Conservation (phyloP, 2,797 vertebrate species). For the Falco novaeseelandiae region DNA sequence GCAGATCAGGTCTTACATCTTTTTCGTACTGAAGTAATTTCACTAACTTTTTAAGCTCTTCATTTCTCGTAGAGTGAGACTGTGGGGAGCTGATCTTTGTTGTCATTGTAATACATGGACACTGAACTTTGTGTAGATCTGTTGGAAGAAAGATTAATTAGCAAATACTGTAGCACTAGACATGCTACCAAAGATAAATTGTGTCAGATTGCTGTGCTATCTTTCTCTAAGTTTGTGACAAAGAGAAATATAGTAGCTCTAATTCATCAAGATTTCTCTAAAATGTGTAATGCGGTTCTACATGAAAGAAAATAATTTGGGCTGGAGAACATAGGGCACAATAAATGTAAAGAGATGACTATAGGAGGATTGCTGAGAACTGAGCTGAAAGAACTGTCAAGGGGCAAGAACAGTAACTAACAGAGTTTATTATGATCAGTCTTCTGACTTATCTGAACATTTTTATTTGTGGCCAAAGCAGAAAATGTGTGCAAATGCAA, state of each 20-base stretch:
- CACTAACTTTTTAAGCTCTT: slow-evolving; percentile 11
- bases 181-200: not conserved
- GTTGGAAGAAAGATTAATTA: slow-evolving; percentile 28
- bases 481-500: not conserved
- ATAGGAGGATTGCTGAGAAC: not conserved
- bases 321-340: not conserved
- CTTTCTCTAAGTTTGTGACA: not conserved
- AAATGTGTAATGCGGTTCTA: not conserved
- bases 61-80: not conserved
- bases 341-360: not conserved
- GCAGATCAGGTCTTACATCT: not conserved
- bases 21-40: not conserved
- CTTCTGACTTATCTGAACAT: not conserved
- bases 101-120: not conserved
- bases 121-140: not conserved
- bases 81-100: not conserved
- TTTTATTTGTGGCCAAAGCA: slow-evolving; percentile 4
- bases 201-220: not conserved
- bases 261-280: not conserved
- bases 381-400: not conserved
- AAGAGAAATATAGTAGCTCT: not conserved
- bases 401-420: not conserved
- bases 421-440: slow-evolving; percentile 1
- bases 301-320: not conserved
- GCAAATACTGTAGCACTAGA: not conserved